Conservation (phyloP, 2,797 vertebrate genomes). For the Astyanax mexicanus region DNA sequence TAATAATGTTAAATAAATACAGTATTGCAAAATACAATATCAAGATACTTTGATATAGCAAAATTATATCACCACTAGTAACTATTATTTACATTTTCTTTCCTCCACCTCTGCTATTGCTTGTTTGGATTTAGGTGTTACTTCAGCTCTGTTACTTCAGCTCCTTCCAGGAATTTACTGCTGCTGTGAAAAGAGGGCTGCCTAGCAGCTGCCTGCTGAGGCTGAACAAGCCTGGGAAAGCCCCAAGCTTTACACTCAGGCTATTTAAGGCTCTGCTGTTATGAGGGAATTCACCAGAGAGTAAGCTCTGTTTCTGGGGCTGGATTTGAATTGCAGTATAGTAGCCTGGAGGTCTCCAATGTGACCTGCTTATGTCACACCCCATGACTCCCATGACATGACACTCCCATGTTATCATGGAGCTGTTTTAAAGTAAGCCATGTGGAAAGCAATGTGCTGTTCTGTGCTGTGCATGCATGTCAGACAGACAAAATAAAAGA, state of each 20-base stretch:
- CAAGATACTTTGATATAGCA: no score
- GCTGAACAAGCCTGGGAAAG: neutral
- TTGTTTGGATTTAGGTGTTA: no score
- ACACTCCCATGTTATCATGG: neutral
- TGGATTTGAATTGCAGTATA: neutral
- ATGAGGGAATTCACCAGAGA: neutral
- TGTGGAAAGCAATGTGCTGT: neutral
- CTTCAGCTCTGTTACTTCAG: no score
- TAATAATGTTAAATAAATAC: no score
- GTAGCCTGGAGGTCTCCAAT: neutral
- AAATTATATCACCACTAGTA: no score
- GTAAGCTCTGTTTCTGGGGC: neutral
- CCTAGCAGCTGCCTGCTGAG: neutral
- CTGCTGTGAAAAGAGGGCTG: neutral
- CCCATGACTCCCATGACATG: no score
- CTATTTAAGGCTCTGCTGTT: neutral
- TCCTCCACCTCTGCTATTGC: no score
- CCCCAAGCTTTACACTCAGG: neutral
- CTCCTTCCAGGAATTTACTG: neutral
- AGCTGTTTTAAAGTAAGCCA: neutral
- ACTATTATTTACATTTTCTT: no score
- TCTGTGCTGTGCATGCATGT: neutral
- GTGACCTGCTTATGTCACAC: neutral
- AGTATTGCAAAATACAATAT: no score
- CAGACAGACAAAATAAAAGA: neutral